Base-by-base conservation (phyloP, 2,888 invertebrate genomes). In the Archips xylosteana region DNA sequence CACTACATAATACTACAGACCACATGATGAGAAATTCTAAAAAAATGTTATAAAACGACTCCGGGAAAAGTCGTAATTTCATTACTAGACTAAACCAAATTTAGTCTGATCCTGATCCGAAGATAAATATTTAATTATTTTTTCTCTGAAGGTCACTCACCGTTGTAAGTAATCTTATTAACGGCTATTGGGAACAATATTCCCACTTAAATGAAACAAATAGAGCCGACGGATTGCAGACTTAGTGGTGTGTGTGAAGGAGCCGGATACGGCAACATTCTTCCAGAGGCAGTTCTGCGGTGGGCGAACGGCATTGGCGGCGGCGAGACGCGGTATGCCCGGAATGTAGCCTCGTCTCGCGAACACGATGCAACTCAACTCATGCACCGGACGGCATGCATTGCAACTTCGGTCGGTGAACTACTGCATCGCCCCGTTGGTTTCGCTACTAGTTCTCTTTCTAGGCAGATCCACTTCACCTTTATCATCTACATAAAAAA, bases 271-370 rank as follows among this genome's bases (percentile, higher is more conserved):
- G 71, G 71, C 68, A 61, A 74, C 75, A 76, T 78, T 80, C 69
- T 78, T 77, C 75, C 74, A 69, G 70, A 76, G 77, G 68, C 74
- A 76, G 71, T 67, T 49, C 66, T 65, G 75, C 62, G 71, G 71
- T 72, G 68, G 69, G 65, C 74, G 70, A 65, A 77, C 69, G 76
- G 71, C 75, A 77, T 75, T 76, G 74, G 80, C 71, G 76, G 78
- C 64, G 80, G 83, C 82, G 85, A 87, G 82, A 83, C 85, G 79
- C 77, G 87, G 88, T 81, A 91, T 89, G 88, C 75, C 75, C 78
- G 88, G 90, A 90, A 89, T 92, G 89, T 83, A 85, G 87, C 81
- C 81, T 78, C 80, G 82, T 84, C 83, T 82, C 84, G 83, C 83
- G 79, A 82, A 81, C 83, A 83, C 70, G 74, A 59, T 65, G 74